Base-by-base conservation (phyloP, 2,888 invertebrate genomes). In the Sarcophaga rosellei region DNA sequence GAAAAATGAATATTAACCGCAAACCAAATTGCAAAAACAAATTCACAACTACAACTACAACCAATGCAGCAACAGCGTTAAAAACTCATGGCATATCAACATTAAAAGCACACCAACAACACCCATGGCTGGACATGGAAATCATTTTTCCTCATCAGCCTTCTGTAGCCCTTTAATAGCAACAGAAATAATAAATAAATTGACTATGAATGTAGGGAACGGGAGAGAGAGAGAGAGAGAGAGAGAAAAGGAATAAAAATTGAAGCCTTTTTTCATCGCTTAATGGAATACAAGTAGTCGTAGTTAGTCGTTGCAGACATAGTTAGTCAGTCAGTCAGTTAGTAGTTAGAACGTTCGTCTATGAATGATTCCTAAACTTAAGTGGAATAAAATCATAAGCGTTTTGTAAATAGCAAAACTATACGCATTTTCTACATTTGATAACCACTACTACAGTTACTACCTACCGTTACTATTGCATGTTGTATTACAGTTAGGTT, bases 1-100 rank as follows among this genome's bases (percentile, higher is more conserved):
- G 45, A 63, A 57, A 65, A 63, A 78, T 63, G 45, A 66, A 62
- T 53, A 57, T 74, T 65, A 25, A 84, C 86, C 86, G 57, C 83
- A 86, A 86, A 78, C 84, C 86, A 81, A 81, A 86, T 84, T 81
- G 23, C 74, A 81, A 69, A 85, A 76, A 66, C 66, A 81, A 77
- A 83, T 83, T 76, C 83, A 86, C 80, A 86, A 86, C 81, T 86
- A 81, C 74, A 66, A 70, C 59, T 59, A 69, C 17, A 68, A 69
- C 57, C 53, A 62, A 12, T 4, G 5, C 53, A 53, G 17, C 53
- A 53, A 53, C 15, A 53, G 3, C 53, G 4, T 15, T 53, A 53
- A 53, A 53, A 53, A 12, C 53, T 17, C 53, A 53, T 15, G 47
- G 15, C 15, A 8, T 15, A 47, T 47, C 11, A 47, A 47, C 12